These are phyloP conservation scores for Coptodon bakossiorum DNA, from an alignment of 2,113 vertebrate genomes.

Conservation along the genomic window DNA sequence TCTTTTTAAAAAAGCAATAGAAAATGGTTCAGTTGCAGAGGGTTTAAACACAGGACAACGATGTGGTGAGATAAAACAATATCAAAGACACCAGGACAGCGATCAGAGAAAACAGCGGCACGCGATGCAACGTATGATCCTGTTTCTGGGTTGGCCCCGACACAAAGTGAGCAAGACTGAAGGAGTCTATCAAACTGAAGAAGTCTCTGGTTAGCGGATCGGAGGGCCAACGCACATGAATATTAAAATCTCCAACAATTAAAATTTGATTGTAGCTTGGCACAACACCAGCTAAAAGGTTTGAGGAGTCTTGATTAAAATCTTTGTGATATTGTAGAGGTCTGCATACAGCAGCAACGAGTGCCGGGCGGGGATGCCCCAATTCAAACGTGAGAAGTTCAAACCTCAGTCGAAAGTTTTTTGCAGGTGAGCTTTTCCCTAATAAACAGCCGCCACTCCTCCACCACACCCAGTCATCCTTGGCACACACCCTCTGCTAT, in stretches of 20 bases:
- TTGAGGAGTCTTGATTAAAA: not conserved
- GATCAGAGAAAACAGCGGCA: not conserved
- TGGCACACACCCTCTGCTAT: not conserved
- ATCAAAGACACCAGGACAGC: not conserved
- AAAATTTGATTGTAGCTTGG: not conserved
- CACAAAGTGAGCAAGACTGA: not conserved
- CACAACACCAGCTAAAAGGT: not conserved
- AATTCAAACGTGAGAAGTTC: not conserved
- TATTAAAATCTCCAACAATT: not conserved
- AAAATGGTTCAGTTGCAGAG: not conserved
- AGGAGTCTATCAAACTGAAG: not conserved
- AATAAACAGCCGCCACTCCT: not conserved
- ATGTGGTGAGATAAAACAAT: not conserved
- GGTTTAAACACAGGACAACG: not conserved
- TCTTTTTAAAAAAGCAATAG: not conserved
- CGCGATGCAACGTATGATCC: not conserved
- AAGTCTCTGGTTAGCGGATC: not conserved
- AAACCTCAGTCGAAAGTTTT: not conserved
- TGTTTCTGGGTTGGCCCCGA: not conserved
- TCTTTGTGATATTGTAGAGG: not conserved
- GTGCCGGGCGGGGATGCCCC: not conserved
- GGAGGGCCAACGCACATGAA: not conserved
- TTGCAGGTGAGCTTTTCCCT: not conserved
- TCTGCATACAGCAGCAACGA: not conserved
- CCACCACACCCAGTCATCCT: not conserved